Conservation (phyloP, 2,888 invertebrate species). For the Dolichomitus sp. region DNA sequence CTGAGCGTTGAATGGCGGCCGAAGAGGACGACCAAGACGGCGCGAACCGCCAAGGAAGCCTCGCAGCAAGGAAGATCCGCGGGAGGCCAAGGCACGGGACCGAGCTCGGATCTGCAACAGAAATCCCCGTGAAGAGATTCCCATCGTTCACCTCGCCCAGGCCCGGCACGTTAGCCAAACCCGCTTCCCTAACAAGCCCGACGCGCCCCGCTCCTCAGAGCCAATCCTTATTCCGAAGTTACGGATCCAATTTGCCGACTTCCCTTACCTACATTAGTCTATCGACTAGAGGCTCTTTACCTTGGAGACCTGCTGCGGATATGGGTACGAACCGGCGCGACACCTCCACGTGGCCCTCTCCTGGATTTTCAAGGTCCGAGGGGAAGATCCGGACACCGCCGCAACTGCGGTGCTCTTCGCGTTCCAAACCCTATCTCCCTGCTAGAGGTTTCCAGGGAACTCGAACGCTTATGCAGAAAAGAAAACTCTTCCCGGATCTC, state of each 20-base stretch:
- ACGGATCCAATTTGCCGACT: constrained; percentile 90
- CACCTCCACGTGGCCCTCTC: constrained; percentile 87
- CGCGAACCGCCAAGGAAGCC: constrained; percentile 67
- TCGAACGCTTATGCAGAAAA: constrained; percentile 85
- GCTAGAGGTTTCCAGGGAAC: constrained; percentile 87
- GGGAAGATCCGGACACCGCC: constrained; percentile 86
- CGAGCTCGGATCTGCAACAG: constrained; percentile 79
- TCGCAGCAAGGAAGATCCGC: constrained; percentile 79
- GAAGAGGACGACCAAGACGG: constrained; percentile 80
- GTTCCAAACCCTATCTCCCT: constrained; percentile 88
- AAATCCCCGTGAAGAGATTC: constrained; percentile 44
- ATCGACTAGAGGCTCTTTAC: constrained; percentile 89
- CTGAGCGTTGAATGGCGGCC: constrained; percentile 83
- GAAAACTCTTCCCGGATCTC: constrained; percentile 87
- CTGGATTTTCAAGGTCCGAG: constrained; percentile 89
- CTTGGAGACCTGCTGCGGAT: constrained; percentile 93
- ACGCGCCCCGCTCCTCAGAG: constrained; percentile 90
- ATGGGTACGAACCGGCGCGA: constrained; percentile 89
- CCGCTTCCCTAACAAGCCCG: constrained; percentile 87
- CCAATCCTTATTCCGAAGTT: constrained; percentile 91
- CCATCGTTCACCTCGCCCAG: constrained; percentile 72
- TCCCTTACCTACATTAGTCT: constrained; percentile 91
- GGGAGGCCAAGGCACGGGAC: constrained; percentile 86
- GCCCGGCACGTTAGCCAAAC: constrained; percentile 74
- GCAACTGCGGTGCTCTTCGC: constrained; percentile 86